Conservation (phyloP, 1,140 invertebrate species). For the Drosophila kurseongensis region DNA sequence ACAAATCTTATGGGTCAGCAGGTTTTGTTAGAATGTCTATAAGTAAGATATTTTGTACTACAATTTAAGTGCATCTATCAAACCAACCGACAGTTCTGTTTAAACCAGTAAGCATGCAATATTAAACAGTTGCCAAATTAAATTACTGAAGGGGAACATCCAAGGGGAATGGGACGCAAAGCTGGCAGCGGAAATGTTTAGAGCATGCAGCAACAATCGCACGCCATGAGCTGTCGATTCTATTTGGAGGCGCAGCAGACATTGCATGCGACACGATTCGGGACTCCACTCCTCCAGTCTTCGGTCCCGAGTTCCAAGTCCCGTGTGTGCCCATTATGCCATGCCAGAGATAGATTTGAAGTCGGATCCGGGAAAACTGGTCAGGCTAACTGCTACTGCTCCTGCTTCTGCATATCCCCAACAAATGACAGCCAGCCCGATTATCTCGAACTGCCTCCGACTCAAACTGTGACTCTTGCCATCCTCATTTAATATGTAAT, state of each 20-base stretch:
- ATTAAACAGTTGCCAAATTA: conserved; percentile 45
- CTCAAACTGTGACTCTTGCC: conserved; percentile 7
- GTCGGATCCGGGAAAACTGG: conserved; percentile 35
- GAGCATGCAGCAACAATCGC: conserved; percentile 43
- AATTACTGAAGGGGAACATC: conserved; percentile 40
- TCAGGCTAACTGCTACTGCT: conserved; percentile 26
- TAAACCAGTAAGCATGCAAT: conserved; percentile 8
- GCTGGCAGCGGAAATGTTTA: conserved; percentile 62
- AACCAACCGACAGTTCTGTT: neutral
- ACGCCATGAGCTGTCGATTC: conserved; percentile 56
- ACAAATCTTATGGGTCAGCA: too few relatives aligned
- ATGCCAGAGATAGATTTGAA: conserved; percentile 20
- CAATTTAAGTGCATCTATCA: neutral
- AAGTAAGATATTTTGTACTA: neutral
- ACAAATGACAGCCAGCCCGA: conserved; percentile 39
- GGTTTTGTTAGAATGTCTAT: neutral
- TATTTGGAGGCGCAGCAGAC: conserved; percentile 40
- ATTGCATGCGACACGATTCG: conserved; percentile 71
- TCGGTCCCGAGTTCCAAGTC: conserved; percentile 1
- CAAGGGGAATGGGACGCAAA: conserved; percentile 4
- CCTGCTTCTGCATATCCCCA: conserved; percentile 28
- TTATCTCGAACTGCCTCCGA: conserved; percentile 49
- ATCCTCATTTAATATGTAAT: conserved; percentile 56
- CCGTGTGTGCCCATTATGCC: conserved; percentile 78
- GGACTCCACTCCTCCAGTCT: conserved; percentile 18